Conservation (phyloP, 2,113 vertebrate genomes). For the Capra hircus region DNA sequence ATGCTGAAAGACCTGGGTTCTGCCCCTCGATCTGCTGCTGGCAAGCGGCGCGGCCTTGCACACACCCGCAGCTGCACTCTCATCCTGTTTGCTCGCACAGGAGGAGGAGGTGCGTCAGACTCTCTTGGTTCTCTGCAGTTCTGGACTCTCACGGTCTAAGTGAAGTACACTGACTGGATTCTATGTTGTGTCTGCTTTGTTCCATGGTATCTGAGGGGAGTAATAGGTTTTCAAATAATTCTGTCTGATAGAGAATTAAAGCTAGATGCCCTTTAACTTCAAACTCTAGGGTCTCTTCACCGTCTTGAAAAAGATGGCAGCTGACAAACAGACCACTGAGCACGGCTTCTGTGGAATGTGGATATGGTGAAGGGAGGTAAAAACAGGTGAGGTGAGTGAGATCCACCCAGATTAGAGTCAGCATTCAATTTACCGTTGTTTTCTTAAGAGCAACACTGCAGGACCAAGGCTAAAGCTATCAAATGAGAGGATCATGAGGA, state of each 20-base stretch:
- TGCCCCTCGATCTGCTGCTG: background rate
- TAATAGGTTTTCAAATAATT: slow-evolving; percentile 23
- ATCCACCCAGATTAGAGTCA: background rate
- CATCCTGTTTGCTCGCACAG: background rate
- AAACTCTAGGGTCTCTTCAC: background rate
- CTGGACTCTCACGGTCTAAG: background rate
- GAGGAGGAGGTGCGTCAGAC: background rate
- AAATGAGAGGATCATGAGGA: background rate
- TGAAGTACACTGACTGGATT: background rate
- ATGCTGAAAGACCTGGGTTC: background rate
- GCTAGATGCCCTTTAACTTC: background rate
- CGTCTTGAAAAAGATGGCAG: background rate
- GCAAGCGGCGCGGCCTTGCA: background rate
- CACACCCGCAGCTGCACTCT: background rate
- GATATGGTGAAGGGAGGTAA: background rate
- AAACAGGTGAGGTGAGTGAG: background rate
- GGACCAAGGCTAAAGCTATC: background rate
- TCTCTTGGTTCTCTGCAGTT: background rate
- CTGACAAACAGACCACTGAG: background rate
- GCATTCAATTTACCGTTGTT: background rate
- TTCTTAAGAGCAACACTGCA: background rate
- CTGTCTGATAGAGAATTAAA: background rate
- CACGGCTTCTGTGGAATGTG: background rate
- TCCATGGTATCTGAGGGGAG: background rate
- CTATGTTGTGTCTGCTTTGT: background rate